Base-by-base conservation (phyloP, 1,140 invertebrate genomes). In the Anastatus disparis region DNA sequence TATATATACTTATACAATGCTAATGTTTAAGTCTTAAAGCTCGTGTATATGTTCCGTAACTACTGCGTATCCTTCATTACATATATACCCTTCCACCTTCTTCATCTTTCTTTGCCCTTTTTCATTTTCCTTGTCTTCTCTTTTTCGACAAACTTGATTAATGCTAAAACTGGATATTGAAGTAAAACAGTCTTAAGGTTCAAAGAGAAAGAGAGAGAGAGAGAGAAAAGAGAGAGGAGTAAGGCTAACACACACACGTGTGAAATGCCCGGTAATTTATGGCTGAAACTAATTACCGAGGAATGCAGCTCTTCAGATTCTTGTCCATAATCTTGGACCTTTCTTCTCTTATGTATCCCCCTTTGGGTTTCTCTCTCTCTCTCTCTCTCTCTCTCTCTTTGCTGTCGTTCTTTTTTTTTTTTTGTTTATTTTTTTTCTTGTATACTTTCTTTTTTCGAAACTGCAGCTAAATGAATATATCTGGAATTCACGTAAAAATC, bases 231-330 rank as follows among this genome's bases (percentile, higher is more conserved):
- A n/a, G 46, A 27, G 46, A 59, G 50, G 42, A 77, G 70, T 77
- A 73, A 72, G 70, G 73, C 69, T 75, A 77, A 76, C n/a, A n/a
- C 76, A 22, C 66, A 76, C 73, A 81, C 75, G 77, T 78, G 74
- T 75, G 80, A 78, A 82, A 82, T 81, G 79, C 77, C 75, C 76
- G 75, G 79, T 83, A 82, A 83, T 82, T 82, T 82, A 83, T 83
- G 81, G 81, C 80, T 83, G 80, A 83, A 79, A 83, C 81, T 83
- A 82, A 83, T 82, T 82, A 83, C 76, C 79, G 75, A 79, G 77
- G 81, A 83, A 82, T 83, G 81, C 81, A 81, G 81, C 81, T 82
- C 74, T 78, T 79, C 76, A 73, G 75, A 79, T 75, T 78, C 77
- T 76, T 66, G 46, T 70, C 67, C 67, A 63, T 70, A 70, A 70